Percentiles rank a stretch among this genome's conserved stretches.
These are phyloP conservation scores for Meloidogyne exigua DNA, from an alignment of 1,140 invertebrate species.

Conservation along the genomic window DNA sequence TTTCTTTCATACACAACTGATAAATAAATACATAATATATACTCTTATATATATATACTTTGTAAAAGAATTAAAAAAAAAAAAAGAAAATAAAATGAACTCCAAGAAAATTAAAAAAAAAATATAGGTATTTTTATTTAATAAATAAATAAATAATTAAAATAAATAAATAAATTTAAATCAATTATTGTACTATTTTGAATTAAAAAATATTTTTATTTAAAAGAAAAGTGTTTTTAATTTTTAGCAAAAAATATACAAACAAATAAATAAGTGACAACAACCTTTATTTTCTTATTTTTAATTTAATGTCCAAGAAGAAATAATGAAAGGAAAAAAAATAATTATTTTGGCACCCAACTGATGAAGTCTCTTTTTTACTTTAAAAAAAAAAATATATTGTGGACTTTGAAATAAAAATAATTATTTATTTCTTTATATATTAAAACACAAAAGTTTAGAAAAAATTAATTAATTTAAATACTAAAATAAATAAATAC, in stretches of 20 bases:
- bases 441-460: too few species aligned
- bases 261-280: too few species aligned
- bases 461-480: too few species aligned
- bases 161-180: background rate
- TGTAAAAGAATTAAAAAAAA: background rate
- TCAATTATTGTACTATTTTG: slow-evolving; percentile 5
- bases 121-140: too few species aligned
- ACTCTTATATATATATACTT: too few species aligned
- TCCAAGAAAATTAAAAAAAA: background rate
- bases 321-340: background rate
- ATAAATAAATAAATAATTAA: background rate
- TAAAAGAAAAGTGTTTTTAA: background rate
- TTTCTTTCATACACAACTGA: background rate
- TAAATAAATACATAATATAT: too few species aligned
- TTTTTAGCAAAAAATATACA: too few species aligned
- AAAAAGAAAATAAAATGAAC: too few species aligned
- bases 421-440: too few species aligned
- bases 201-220: background rate
- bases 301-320: background rate
- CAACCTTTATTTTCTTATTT: too few species aligned
- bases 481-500: too few species aligned
- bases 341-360: slow-evolving; percentile 1
- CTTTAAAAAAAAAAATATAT: background rate
- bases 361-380: background rate
- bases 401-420: background rate